These are phyloP conservation scores for Xyliphius kryptos DNA, from an alignment of 2,113 vertebrate genomes.

Conservation along the genomic window DNA sequence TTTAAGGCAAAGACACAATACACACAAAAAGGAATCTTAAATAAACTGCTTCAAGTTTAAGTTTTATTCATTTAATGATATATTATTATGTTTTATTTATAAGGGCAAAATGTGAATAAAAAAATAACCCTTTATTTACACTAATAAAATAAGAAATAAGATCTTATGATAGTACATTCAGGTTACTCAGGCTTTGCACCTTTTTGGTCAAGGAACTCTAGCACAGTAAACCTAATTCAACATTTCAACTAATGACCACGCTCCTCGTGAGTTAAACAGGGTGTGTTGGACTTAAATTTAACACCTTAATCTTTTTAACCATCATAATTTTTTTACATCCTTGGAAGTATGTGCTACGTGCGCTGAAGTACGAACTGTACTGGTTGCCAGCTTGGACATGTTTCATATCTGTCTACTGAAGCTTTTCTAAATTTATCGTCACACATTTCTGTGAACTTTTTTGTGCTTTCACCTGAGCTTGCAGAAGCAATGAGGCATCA, in stretches of 20 bases:
- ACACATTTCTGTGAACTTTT: neutral
- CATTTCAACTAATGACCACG: neutral
- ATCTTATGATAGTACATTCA: too few species aligned
- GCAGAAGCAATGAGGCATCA: constrained; percentile 22
- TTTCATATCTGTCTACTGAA: neutral
- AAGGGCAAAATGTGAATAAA: too few species aligned
- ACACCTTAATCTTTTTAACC: neutral
- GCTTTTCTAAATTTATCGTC: constrained; percentile 23
- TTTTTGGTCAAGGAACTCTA: too few species aligned
- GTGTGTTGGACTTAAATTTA: neutral
- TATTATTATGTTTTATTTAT: too few species aligned
- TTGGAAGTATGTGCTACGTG: constrained; percentile 13
- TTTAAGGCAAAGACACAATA: too few species aligned
- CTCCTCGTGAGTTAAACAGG: neutral
- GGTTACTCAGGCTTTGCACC: too few species aligned
- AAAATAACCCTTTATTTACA: too few species aligned
- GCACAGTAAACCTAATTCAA: too few species aligned
- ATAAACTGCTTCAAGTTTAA: too few species aligned
- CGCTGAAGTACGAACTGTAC: neutral
- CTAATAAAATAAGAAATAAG: too few species aligned
- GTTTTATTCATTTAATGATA: too few species aligned
- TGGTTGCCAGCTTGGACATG: constrained; percentile 1
- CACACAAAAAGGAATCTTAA: too few species aligned
- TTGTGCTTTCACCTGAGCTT: constrained; percentile 13
- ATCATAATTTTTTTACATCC: neutral